phyloP scores from a whole-genome alignment of 23 tunicate genomes.

The Styela clava region DNA sequence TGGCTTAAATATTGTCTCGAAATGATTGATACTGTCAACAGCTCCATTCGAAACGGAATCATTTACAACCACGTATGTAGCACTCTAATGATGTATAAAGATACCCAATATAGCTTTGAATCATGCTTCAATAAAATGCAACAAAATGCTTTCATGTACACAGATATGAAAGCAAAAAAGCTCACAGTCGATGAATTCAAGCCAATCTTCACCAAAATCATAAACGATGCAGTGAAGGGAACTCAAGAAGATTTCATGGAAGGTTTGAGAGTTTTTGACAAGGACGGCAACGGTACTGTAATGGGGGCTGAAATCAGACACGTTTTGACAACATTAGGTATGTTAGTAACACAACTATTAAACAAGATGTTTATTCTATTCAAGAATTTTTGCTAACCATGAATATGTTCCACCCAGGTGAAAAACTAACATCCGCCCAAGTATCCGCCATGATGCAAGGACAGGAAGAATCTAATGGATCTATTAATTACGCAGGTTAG shows the following conservation, averaged over 20 bases:
- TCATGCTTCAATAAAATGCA: too few species aligned
- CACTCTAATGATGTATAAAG: too few species aligned
- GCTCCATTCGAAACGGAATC: too few species aligned
- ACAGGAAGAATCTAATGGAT: conserved; percentile 65
- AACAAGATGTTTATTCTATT: background rate
- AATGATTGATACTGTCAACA: too few species aligned
- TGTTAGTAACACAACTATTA: background rate
- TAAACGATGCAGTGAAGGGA: conserved; percentile 53
- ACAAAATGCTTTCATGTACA: too few species aligned
- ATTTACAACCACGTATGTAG: too few species aligned
- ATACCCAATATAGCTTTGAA: too few species aligned
- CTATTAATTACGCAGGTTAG: background rate
- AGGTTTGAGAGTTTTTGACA: conserved; percentile 90
- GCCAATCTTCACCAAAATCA: conserved; percentile 37
- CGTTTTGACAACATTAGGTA: conserved; percentile 82
- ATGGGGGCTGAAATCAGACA: conserved; percentile 97
- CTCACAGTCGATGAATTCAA: conserved; percentile 59
- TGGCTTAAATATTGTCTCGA: too few species aligned
- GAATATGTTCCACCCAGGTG: too few species aligned
- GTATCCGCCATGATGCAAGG: conserved; percentile 68
- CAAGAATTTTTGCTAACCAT: background rate
- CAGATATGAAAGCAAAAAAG: conserved; percentile 22
- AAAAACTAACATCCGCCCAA: conserved; percentile 52
- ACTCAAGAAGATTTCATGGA: conserved; percentile 87
- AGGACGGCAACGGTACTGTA: conserved; percentile 88